Conservation (phyloP, 2,797 vertebrate genomes). For the Pseudomugil tenellus region DNA sequence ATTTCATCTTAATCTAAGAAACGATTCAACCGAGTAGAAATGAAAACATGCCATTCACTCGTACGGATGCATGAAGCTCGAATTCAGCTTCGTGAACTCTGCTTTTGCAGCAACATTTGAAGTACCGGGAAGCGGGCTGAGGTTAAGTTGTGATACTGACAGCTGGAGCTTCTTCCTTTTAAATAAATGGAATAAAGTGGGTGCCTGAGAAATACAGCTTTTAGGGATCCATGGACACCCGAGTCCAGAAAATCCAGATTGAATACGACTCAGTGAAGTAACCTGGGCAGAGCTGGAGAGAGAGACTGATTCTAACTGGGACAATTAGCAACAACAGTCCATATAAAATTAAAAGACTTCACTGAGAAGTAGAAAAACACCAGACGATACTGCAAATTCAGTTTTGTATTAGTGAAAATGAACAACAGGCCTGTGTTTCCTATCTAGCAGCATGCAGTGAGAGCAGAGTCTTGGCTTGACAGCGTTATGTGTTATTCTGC, state of each 20-base stretch:
- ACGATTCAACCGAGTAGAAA: slow-evolving; percentile 8
- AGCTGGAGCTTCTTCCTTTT: slow-evolving; percentile 45
- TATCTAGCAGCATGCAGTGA: slow-evolving; percentile 67
- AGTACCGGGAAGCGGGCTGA: slow-evolving; percentile 4
- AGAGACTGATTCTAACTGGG: slow-evolving; percentile 52
- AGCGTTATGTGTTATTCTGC: slow-evolving; percentile 35
- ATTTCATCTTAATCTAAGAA: slow-evolving; percentile 3
- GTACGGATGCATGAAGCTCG: not conserved
- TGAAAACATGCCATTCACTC: slow-evolving; percentile 7
- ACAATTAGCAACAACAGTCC: slow-evolving; percentile 56
- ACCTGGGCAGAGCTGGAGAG: slow-evolving; percentile 47
- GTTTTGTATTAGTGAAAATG: slow-evolving; percentile 36
- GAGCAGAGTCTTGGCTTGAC: slow-evolving; percentile 37
- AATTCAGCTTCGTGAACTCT: slow-evolving; percentile 2
- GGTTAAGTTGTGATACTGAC: slow-evolving; percentile 4
- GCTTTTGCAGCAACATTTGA: slow-evolving; percentile 14
- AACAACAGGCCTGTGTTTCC: slow-evolving; percentile 40
- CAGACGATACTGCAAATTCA: slow-evolving; percentile 44
- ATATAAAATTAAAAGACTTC: slow-evolving; percentile 48
- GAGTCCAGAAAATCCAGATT: slow-evolving; percentile 52
- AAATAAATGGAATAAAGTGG: slow-evolving; percentile 6
- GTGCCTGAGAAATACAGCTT: slow-evolving; percentile 28
- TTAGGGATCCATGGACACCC: slow-evolving; percentile 42
- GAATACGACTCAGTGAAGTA: slow-evolving; percentile 40
- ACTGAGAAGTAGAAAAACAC: slow-evolving; percentile 52